Percentiles rank a stretch among this genome's conserved stretches.
These are phyloP conservation scores for Lepus timidus DNA, from an alignment of 2,113 vertebrate genomes.

Conservation along the genomic window DNA sequence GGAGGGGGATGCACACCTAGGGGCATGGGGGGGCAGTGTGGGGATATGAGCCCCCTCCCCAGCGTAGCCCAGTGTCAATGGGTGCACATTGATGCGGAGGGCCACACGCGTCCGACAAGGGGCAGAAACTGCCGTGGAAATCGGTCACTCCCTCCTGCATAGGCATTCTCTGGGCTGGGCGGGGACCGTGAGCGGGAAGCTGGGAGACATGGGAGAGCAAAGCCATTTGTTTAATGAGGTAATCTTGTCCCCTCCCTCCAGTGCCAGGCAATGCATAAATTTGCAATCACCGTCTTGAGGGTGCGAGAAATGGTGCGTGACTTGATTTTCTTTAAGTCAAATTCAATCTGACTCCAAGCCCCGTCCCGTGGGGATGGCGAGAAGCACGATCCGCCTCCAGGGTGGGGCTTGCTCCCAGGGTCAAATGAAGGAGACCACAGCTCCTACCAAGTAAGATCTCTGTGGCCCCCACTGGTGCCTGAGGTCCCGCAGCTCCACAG, in stretches of 20 bases:
- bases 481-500: fast-evolving
- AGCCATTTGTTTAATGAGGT: not conserved
- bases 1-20: fast-evolving
- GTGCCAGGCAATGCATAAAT: not conserved
- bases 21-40: fast-evolving
- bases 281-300: constrained; percentile 1
- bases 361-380: not conserved
- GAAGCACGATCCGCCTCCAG: not conserved
- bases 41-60: not conserved
- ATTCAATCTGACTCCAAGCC: constrained; percentile 6
- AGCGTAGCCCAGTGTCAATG: too few species aligned
- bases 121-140: not conserved
- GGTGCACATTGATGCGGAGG: not conserved
- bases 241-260: not conserved
- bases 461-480: not conserved
- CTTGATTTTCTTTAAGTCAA: constrained; percentile 56
- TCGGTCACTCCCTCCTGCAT: not conserved
- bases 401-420: not conserved
- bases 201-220: not conserved
- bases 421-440: not conserved
- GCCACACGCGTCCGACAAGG: not conserved
- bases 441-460: not conserved
- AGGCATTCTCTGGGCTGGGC: not conserved
- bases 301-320: constrained; percentile 35
- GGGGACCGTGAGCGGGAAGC: not conserved